Conservation (phyloP, 2,888 invertebrate genomes). For the Stomorhina lunata region DNA sequence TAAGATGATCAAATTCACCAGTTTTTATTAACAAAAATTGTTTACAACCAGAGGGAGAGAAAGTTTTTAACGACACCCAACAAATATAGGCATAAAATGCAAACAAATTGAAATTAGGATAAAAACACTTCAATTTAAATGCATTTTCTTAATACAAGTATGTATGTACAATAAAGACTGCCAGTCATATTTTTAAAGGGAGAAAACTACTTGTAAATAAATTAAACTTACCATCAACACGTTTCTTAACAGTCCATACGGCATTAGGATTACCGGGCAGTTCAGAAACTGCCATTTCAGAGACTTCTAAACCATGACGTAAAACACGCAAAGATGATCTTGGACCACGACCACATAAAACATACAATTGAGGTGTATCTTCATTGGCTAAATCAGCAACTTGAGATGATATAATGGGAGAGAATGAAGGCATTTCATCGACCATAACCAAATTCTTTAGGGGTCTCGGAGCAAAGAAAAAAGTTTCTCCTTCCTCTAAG, state of each 20-base stretch:
- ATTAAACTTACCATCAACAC: constrained; percentile 93
- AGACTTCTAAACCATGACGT: constrained; percentile 98
- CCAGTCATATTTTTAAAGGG: constrained; percentile 1
- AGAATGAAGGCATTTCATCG: constrained; percentile 97
- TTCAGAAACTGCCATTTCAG: constrained; percentile 99
- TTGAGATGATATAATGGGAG: constrained; percentile 92
- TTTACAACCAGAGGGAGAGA: constrained; percentile 3
- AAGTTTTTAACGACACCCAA: constrained; percentile 45
- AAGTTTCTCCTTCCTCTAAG: constrained; percentile 98
- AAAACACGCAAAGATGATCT: constrained; percentile 95
- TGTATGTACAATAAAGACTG: constrained; percentile 15
- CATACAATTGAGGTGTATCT: constrained; percentile 98
- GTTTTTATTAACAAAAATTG: constrained; percentile 69
- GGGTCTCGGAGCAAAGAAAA: constrained; percentile 97
- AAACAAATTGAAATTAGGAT: constrained; percentile 59
- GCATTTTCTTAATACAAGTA: constrained; percentile 50
- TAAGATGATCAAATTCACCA: constrained; percentile 71
- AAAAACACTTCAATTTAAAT: constrained; percentile 62
- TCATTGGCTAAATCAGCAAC: constrained; percentile 98
- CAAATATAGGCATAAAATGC: constrained; percentile 67
- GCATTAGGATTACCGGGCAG: constrained; percentile 99
- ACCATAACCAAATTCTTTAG: constrained; percentile 97
- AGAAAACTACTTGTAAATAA: not conserved
- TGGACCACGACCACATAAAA: constrained; percentile 97
- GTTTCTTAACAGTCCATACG: constrained; percentile 98